phyloP scores from a whole-genome alignment of 2,888 invertebrate genomes.

The Chalcosyrphus nemorum region DNA sequence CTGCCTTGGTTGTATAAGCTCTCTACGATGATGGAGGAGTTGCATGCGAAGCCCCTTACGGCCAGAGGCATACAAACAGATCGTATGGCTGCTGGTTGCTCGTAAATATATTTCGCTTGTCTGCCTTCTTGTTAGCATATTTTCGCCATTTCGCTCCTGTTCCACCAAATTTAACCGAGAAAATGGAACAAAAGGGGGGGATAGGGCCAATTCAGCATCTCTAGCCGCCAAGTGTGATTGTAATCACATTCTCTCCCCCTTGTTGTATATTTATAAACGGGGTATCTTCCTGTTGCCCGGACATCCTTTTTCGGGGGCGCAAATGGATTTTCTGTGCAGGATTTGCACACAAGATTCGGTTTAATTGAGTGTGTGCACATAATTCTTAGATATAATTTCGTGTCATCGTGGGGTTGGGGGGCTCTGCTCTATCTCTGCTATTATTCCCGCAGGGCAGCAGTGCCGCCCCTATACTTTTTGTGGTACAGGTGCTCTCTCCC shows the following conservation, averaged over 20 bases:
- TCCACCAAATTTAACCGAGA: constrained; percentile 37
- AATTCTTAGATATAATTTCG: constrained; percentile 64
- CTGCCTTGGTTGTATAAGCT: too few relatives aligned
- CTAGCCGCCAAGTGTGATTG: constrained; percentile 38
- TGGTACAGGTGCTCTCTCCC: constrained; percentile 46
- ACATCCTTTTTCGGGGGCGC: constrained; percentile 22
- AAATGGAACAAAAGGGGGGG: too few relatives aligned
- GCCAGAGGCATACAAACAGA: not conserved
- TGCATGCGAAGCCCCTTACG: constrained; percentile 30
- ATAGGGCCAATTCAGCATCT: not conserved
- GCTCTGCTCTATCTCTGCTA: not conserved
- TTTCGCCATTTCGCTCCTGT: constrained; percentile 51
- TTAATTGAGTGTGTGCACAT: constrained; percentile 74
- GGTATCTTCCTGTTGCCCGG: not conserved
- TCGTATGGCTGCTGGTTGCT: constrained; percentile 8
- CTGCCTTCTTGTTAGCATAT: constrained; percentile 56
- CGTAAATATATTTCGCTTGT: constrained; percentile 52
- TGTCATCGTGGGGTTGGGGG: not conserved
- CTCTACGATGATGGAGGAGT: constrained; percentile 16
- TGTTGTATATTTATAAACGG: constrained; percentile 26
- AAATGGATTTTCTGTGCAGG: constrained; percentile 60
- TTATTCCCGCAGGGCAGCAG: not conserved
- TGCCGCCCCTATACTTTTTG: constrained; percentile 1
- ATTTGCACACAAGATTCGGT: constrained; percentile 61
- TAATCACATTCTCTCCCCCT: constrained; percentile 5